A percentile compares a stretch with the other conserved stretches of the same genome.
phyloP scores from a whole-genome alignment of 2,888 invertebrate species.

The Molorchus minor region DNA sequence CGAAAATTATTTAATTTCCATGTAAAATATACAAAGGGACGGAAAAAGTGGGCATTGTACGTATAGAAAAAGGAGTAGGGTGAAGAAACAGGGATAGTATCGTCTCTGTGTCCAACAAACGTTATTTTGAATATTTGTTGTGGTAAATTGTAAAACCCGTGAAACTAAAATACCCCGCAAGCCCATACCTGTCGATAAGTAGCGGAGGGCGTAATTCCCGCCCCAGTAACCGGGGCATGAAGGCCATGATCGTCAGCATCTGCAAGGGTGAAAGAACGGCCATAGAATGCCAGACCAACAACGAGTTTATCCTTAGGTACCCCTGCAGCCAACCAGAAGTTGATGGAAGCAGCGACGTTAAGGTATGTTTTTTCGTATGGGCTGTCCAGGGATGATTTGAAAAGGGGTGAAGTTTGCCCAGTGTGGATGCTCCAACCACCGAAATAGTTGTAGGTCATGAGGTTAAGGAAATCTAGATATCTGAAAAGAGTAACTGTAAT shows the following conservation, averaged over 20 bases:
- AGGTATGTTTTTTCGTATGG: slow-evolving; percentile 35
- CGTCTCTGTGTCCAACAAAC: too few relatives aligned
- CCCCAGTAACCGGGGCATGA: slow-evolving; percentile 67
- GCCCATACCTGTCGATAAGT: slow-evolving; percentile 7
- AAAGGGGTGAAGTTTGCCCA: slow-evolving; percentile 75
- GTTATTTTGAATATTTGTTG: too few relatives aligned
- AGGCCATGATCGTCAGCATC: slow-evolving; percentile 61
- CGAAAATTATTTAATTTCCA: too few relatives aligned
- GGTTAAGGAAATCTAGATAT: slow-evolving; percentile 60
- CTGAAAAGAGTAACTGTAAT: slow-evolving; percentile 31
- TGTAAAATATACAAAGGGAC: too few relatives aligned
- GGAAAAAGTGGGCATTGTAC: too few relatives aligned
- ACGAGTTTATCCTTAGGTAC: slow-evolving; percentile 70
- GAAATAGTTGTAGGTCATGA: slow-evolving; percentile 68
- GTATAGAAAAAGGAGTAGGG: too few relatives aligned
- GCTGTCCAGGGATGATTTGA: slow-evolving; percentile 61
- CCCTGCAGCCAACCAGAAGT: slow-evolving; percentile 66
- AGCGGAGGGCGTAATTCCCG: slow-evolving; percentile 57
- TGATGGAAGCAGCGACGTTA: slow-evolving; percentile 60
- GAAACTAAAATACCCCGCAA: not conserved
- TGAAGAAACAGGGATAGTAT: too few relatives aligned
- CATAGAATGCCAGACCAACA: slow-evolving; percentile 77
- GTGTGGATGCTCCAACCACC: slow-evolving; percentile 68
- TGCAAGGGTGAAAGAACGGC: slow-evolving; percentile 71
- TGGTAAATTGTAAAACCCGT: too few relatives aligned